phyloP scores from a whole-genome alignment of 2,113 vertebrate species.

The Pseudopodoces humilis region DNA sequence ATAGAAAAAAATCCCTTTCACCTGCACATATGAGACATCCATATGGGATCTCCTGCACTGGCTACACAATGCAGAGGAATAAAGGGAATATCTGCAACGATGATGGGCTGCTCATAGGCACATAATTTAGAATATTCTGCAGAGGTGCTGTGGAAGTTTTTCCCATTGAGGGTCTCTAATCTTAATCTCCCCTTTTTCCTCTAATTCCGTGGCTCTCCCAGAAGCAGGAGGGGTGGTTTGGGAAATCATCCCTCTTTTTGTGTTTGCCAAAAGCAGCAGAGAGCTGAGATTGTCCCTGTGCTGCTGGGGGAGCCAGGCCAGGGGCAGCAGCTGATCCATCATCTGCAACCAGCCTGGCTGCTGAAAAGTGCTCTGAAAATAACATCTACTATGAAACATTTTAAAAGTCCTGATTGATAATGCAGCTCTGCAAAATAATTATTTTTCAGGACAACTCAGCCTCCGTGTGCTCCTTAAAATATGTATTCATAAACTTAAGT shows the following conservation, averaged over 20 bases:
- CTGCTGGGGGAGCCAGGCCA: background rate
- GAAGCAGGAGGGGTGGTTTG: background rate
- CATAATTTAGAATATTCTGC: background rate
- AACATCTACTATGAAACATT: background rate
- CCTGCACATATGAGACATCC: background rate
- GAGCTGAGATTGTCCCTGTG: background rate
- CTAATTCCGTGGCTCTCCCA: background rate
- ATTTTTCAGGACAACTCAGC: background rate
- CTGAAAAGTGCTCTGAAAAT: background rate
- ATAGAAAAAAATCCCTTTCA: background rate
- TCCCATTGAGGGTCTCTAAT: background rate
- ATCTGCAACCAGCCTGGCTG: background rate
- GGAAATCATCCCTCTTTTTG: background rate
- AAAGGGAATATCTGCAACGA: background rate
- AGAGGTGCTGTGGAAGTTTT: background rate
- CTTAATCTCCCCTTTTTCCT: background rate
- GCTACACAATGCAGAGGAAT: background rate
- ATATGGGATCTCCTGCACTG: background rate
- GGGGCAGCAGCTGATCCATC: background rate
- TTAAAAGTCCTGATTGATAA: background rate
- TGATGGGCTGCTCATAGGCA: background rate
- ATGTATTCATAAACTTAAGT: background rate
- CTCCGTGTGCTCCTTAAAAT: background rate
- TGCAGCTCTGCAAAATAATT: background rate
- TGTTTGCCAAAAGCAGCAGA: background rate